Evolutionary conservation across 2,113 vertebrate genomes (phyloP).

Genomic region (Dromiciops gliroides): DNA sequence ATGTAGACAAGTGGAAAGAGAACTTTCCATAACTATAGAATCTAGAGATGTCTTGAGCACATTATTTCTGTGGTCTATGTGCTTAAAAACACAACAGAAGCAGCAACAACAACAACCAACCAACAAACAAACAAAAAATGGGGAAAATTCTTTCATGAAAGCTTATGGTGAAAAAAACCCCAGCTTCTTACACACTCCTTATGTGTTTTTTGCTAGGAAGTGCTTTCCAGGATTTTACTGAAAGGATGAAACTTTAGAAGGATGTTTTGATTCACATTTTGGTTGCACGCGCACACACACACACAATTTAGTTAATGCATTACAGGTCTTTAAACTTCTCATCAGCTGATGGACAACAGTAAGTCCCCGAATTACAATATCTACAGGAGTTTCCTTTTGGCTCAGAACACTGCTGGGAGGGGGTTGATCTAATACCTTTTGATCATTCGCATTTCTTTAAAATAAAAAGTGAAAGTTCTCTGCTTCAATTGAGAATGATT

Average conservation of each 20-base stretch:
- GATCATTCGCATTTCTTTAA: conserved; percentile 48
- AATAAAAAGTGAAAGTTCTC: conserved; percentile 45
- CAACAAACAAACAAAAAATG: not conserved
- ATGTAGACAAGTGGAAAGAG: not conserved
- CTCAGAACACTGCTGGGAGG: not conserved
- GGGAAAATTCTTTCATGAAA: conserved; percentile 46
- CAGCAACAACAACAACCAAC: no score
- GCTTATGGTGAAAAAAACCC: conserved; percentile 35
- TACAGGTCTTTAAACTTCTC: conserved; percentile 50
- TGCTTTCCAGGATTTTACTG: conserved; percentile 26
- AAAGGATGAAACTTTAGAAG: conserved; percentile 50
- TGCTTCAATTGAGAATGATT: conserved; percentile 56
- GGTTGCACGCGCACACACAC: not conserved
- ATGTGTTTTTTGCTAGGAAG: conserved; percentile 42
- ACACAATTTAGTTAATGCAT: not conserved
- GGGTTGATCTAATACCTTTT: conserved; percentile 33
- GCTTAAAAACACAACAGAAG: no score
- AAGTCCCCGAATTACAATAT: conserved; percentile 25
- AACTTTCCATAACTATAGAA: not conserved
- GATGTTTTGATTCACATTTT: conserved; percentile 42
- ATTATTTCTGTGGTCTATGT: conserved; percentile 31
- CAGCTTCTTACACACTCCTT: conserved; percentile 46
- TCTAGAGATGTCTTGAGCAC: not conserved
- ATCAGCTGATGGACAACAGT: conserved; percentile 48
- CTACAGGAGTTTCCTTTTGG: conserved; percentile 49